Conservation (phyloP, 2,797 vertebrate genomes). For the Trichosurus vulpecula region DNA sequence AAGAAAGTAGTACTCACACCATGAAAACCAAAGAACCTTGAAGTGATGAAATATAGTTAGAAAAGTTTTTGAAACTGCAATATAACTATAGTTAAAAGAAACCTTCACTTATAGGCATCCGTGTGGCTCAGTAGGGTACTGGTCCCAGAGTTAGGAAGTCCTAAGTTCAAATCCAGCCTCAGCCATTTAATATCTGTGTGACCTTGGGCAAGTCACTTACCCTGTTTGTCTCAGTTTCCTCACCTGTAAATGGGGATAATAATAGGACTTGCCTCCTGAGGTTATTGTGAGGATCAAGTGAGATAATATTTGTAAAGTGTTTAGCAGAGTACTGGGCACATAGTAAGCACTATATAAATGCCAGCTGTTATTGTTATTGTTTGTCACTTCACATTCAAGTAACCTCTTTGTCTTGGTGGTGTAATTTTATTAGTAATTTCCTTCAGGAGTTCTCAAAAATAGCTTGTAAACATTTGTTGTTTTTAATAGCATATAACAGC, state of each 20-base stretch:
- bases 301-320: neutral
- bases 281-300: neutral
- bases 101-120: neutral
- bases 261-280: neutral
- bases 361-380: neutral
- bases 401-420: slow-evolving; percentile 39
- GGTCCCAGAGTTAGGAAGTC: neutral
- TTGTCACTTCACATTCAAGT: slow-evolving; percentile 47
- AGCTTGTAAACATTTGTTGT: slow-evolving; percentile 52
- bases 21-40: neutral
- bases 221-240: neutral
- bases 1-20: neutral
- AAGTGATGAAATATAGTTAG: neutral
- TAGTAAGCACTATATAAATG: neutral
- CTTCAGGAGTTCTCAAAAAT: slow-evolving; percentile 48
- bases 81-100: neutral
- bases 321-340: neutral
- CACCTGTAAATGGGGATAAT: neutral
- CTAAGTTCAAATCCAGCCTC: neutral
- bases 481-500: slow-evolving; percentile 50
- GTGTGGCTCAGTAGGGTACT: neutral
- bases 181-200: neutral
- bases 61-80: neutral
- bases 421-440: slow-evolving; percentile 64
- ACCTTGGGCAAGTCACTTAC: neutral